These are phyloP conservation scores for Fukomys damarensis DNA, from an alignment of 2,113 vertebrate species.

Conservation along the genomic window DNA sequence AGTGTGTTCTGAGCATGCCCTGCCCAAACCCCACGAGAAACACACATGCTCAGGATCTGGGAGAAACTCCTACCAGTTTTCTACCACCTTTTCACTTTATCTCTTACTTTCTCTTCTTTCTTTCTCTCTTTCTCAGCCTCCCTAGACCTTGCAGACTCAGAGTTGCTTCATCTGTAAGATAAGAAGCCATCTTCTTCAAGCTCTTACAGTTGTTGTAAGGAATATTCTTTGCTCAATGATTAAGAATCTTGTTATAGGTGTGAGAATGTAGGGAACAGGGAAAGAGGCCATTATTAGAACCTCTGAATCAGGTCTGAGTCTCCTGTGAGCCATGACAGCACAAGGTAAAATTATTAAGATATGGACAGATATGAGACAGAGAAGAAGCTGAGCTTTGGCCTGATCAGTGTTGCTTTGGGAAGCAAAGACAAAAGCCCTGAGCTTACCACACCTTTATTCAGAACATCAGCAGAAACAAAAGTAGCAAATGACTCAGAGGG, in stretches of 20 bases:
- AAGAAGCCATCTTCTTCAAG: neutral
- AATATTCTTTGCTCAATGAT: neutral
- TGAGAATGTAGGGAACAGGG: no score
- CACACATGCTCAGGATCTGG: neutral
- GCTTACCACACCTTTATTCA: no score
- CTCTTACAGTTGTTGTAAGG: neutral
- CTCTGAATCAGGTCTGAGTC: no score
- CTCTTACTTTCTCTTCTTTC: neutral
- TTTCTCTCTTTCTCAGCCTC: neutral
- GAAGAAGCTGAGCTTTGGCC: no score
- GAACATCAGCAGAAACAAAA: no score
- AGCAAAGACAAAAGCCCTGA: no score
- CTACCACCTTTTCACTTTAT: neutral
- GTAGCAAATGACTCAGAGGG: no score
- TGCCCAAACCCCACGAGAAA: neutral
- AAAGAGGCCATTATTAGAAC: no score
- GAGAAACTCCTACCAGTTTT: neutral
- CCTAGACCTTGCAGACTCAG: neutral
- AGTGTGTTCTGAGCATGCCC: neutral
- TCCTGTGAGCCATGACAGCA: no score
- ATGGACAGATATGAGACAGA: no score
- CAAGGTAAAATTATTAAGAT: no score
- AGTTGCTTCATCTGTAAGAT: neutral
- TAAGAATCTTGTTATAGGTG: neutral
- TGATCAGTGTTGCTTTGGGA: no score